phyloP scores from a whole-genome alignment of 2,888 invertebrate genomes.

The Eupelmus urozonus region DNA sequence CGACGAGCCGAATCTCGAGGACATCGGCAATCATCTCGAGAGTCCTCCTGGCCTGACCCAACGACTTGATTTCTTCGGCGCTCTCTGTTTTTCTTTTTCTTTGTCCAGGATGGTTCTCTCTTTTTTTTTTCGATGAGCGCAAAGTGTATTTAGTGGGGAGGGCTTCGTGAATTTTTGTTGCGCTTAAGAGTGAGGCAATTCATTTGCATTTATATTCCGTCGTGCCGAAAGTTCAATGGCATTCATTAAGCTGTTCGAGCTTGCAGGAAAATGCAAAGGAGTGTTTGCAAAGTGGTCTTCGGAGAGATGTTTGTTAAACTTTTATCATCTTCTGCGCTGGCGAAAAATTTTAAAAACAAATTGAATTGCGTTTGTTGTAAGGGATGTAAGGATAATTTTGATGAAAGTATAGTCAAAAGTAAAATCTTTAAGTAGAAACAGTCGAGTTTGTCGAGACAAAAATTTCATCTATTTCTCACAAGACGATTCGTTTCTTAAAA shows the following conservation, averaged over 20 bases:
- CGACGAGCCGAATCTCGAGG: conserved; percentile 26
- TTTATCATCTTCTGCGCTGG: too few relatives aligned
- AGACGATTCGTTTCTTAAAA: too few relatives aligned
- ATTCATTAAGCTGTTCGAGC: background rate
- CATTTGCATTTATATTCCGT: conserved; percentile 2
- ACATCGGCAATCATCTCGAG: conserved; percentile 39
- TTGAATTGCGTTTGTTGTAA: too few relatives aligned
- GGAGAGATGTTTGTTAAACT: too few relatives aligned
- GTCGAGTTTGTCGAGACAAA: too few relatives aligned
- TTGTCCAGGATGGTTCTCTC: background rate
- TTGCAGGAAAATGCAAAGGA: too few relatives aligned
- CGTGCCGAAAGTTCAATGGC: background rate
- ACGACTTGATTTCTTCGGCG: conserved; percentile 1
- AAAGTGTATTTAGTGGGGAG: background rate
- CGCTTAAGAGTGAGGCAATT: background rate
- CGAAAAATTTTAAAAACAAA: too few relatives aligned
- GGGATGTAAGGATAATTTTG: too few relatives aligned
- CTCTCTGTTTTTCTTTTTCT: background rate
- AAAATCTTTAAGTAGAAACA: too few relatives aligned
- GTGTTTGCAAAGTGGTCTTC: too few relatives aligned
- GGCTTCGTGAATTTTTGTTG: background rate
- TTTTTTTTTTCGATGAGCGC: background rate
- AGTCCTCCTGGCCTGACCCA: background rate
- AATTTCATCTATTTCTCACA: too few relatives aligned
- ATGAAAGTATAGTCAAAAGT: too few relatives aligned